Evolutionary conservation across 1,140 invertebrate genomes (phyloP), one percentile per base, ranked within the genome.

Genomic region (Conus ventricosus): DNA sequence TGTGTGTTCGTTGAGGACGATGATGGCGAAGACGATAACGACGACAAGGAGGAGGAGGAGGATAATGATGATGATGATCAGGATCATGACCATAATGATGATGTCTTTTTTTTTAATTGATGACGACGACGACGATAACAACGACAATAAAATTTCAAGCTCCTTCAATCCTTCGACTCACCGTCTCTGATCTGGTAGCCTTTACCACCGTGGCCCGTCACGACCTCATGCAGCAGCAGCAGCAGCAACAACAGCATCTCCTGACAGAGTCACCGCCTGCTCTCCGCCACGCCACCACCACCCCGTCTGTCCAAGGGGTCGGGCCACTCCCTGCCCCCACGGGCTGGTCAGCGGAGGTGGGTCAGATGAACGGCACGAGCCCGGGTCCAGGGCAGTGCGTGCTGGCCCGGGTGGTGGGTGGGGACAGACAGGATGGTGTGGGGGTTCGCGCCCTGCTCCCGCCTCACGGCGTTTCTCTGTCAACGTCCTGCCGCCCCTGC

Each of bases 401-500:
- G 20, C 81, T 83, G 54, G 81, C 81, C 81, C 51, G 81, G 10
- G 10, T 57, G 51, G 25, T 83, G 81, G 81, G 2, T 39, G 81
- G 81, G 13, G 57, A 53, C 27, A 20, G 20, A 20, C 11, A 23
- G 67, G 23, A 1, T 85, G 39, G 63, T 85, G 20, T 85, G 84
- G 84, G 67, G 57, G 17, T 23, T 75, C 13, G 84, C 84, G 3
- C 84, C 84, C 0, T 85, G 84, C 27, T 7, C 20, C 11, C 39
- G 67, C 17, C 57, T 67, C 17, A 51, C 67, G 5, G 5, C 63
- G 4, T 76, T 76, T 76, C 23, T 85, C 17, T 85, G 84, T 25
- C 63, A 15, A 39, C 60, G 84, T 13, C 51, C 84, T 75, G 84
- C 84, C 25, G 84, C 84, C 11, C 84, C 84, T 75, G 8, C 25